Evolutionary conservation across 1,140 invertebrate genomes (phyloP).

Genomic region (Plectrocnemia conspersa): DNA sequence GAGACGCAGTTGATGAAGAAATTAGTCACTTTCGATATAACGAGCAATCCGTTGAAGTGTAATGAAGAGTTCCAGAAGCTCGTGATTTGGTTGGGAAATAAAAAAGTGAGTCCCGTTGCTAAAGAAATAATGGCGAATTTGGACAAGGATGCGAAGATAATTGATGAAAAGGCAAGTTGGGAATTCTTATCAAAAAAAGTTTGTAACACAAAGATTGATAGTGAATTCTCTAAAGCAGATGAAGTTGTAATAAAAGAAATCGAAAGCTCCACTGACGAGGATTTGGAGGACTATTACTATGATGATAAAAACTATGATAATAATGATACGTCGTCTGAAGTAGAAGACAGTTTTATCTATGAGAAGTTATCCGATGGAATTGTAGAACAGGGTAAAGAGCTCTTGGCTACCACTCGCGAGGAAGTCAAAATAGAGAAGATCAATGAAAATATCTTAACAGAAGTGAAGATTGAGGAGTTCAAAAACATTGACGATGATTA

Average conservation of each 20-base stretch:
- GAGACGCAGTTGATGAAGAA: slow-evolving; percentile 57
- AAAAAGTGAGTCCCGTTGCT: slow-evolving; percentile 47
- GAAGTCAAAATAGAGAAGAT: too few relatives aligned
- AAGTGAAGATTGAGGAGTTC: slow-evolving; percentile 32
- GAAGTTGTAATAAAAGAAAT: slow-evolving; percentile 11
- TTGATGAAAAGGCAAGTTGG: slow-evolving; percentile 42
- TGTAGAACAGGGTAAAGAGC: too few relatives aligned
- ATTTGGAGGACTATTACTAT: slow-evolving; percentile 15
- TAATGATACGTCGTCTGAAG: slow-evolving; percentile 38
- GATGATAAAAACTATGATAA: slow-evolving; percentile 41
- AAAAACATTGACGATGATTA: slow-evolving; percentile 37
- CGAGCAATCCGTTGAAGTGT: slow-evolving; percentile 61
- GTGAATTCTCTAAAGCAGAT: too few relatives aligned
- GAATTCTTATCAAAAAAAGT: slow-evolving; percentile 45
- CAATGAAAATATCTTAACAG: too few relatives aligned
- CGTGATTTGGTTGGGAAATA: slow-evolving; percentile 53
- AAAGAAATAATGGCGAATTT: slow-evolving; percentile 48
- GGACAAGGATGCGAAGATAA: slow-evolving; percentile 43
- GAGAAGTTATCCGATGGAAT: not conserved
- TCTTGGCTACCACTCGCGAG: too few relatives aligned
- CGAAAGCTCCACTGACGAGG: slow-evolving; percentile 3
- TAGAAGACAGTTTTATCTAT: slow-evolving; percentile 24
- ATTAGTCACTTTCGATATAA: slow-evolving; percentile 58
- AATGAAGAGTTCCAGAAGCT: slow-evolving; percentile 55
- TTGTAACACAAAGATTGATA: slow-evolving; percentile 37